Evolutionary conservation across 2,888 invertebrate species (phyloP).

Genomic region (Cephalotes varians): DNA sequence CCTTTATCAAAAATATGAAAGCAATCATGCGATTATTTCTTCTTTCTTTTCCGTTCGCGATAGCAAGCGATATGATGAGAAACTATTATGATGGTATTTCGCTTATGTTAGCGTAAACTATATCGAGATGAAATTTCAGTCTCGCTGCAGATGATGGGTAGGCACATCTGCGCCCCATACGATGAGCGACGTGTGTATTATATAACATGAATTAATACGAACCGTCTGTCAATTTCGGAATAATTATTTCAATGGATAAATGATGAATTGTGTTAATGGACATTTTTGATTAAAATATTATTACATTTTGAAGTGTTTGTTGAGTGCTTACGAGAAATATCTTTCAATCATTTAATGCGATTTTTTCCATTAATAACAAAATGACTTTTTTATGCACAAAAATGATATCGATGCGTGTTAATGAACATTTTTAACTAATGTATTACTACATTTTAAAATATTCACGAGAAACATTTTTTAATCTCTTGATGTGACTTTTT

Average conservation of each 20-base stretch:
- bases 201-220: constrained; percentile 43
- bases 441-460: no score
- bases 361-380: background rate
- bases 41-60: background rate
- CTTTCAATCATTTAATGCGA: background rate
- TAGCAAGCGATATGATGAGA: background rate
- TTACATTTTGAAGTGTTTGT: background rate
- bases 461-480: no score
- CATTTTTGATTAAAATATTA: constrained; percentile 3
- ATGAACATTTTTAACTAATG: no score
- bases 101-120: constrained; percentile 24
- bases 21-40: constrained; percentile 9
- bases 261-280: constrained; percentile 4
- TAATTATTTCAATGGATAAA: constrained; percentile 34
- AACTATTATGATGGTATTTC: constrained; percentile 29
- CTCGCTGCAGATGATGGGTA: constrained; percentile 24
- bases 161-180: constrained; percentile 58
- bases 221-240: constrained; percentile 36
- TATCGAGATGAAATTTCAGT: constrained; percentile 67
- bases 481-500: no score
- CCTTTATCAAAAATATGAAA: background rate
- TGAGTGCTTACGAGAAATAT: background rate
- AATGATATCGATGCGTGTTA: no score
- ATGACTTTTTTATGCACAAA: no score
- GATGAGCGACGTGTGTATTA: constrained; percentile 45